A percentile compares a stretch with the other conserved stretches of the same genome.
Evolutionary conservation across 1,140 invertebrate species (phyloP).

Genomic region (Cyclargus thomasi): DNA sequence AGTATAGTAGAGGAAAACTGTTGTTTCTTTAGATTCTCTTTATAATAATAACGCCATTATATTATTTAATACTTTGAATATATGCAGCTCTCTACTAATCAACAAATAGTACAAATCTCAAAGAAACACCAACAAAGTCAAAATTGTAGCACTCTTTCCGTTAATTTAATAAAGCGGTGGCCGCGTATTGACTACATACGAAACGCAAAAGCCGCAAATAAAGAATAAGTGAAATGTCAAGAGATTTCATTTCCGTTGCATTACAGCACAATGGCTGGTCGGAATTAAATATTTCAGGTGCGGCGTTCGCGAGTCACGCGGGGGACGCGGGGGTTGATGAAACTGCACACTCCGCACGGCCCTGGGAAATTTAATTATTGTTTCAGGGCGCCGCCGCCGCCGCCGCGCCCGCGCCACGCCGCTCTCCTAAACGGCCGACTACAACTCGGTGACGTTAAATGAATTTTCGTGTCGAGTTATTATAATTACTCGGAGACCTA

Average conservation of each 20-base stretch:
- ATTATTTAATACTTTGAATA: too few relatives aligned
- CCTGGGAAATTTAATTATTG: constrained; percentile 68
- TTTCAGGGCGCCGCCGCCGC: constrained; percentile 45
- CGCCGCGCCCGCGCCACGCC: constrained; percentile 40
- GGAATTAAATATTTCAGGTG: constrained; percentile 71
- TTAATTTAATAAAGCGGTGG: background rate
- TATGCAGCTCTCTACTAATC: too few relatives aligned
- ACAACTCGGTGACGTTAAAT: constrained; percentile 59
- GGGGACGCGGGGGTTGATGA: constrained; percentile 58
- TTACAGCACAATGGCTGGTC: constrained; percentile 59
- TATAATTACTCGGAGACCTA: constrained; percentile 36
- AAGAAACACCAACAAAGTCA: background rate
- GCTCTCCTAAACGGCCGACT: constrained; percentile 61
- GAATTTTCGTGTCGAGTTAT: constrained; percentile 57
- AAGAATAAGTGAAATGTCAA: constrained; percentile 43
- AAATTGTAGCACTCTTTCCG: background rate
- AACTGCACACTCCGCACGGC: constrained; percentile 55
- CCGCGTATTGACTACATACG: constrained; percentile 12
- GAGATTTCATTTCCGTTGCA: constrained; percentile 63
- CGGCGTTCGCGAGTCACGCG: constrained; percentile 51
- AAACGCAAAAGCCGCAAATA: constrained; percentile 24
- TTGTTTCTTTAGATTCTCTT: too few relatives aligned
- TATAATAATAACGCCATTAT: too few relatives aligned
- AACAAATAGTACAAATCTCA: too few relatives aligned
- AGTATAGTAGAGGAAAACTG: too few relatives aligned